Evolutionary conservation across 2,113 vertebrate species (phyloP), one percentile per base, ranked within the genome.

Genomic region (Oryzias javanicus): DNA sequence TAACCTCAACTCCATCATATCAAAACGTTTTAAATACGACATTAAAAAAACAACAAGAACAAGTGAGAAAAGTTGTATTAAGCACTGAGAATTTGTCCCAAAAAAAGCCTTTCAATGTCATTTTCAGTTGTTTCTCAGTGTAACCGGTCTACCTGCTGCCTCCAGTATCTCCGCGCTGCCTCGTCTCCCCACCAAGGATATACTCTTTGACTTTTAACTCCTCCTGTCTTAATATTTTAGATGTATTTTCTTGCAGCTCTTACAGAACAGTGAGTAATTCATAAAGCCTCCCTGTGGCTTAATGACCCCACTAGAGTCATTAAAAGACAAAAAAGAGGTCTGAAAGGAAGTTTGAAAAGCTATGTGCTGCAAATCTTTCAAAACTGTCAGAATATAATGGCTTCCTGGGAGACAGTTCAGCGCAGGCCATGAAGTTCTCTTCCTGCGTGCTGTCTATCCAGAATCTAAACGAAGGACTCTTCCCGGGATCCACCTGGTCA

Each of bases 261-360:
- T 44, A 42, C 24, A 54, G 24, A 41, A 29, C 41, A 35, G 1
- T 1, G 20, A 48, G 18, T 45, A 19, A 46, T 62, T 22, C 42
- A 17, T 50, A 46, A 55, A 48, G 25, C 14, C 24, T 51, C 41
- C 44, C 22, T 42, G 13, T 29, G 49, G 29, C n/a, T 59, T 72
- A 67, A 72, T 72, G 59, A 76, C 49, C 40, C 48, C 67, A 52
- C 66, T 16, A 60, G 53, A 64, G 59, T 67, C 63, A 59, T 72
- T 25, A 67, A 24, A 64, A 60, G 59, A 55, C 60, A 77, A 64
- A 42, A 19, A 22, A 42, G 18, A 15, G 17, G 50, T 18, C 56
- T 50, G 10, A 45, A 53, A 52, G 17, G 3, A 52, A 48, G 47
- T 10, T 6, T 14, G 10, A 41, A 42, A 24, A 46, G 27, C 42